Evolutionary conservation across 2,888 invertebrate genomes (phyloP).

Genomic region (Sussaba pulchella): DNA sequence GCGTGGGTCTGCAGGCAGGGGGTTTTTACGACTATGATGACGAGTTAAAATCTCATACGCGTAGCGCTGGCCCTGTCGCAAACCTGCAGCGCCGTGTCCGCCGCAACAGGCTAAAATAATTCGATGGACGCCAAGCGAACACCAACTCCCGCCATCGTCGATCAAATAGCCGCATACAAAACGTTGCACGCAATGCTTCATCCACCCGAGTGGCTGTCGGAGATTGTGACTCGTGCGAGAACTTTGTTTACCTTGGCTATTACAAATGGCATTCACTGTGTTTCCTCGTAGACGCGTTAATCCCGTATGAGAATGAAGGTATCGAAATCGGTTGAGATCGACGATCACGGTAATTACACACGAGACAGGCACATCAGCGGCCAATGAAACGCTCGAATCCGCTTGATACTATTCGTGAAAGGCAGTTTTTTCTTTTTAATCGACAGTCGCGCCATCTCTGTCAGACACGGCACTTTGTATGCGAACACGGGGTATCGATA

Average conservation of each 20-base stretch:
- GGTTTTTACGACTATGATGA: no score
- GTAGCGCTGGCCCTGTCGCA: no score
- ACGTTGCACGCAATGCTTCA: background rate
- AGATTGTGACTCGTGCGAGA: background rate
- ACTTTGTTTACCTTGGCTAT: slow-evolving; percentile 10
- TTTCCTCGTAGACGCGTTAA: background rate
- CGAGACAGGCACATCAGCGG: background rate
- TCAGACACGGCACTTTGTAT: background rate
- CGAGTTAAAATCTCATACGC: no score
- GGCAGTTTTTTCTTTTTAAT: background rate
- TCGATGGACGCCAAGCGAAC: no score
- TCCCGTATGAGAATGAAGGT: background rate
- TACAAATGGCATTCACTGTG: background rate
- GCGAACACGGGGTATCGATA: slow-evolving; percentile 24
- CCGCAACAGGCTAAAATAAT: no score
- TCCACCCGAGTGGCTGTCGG: background rate
- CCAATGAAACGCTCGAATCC: background rate
- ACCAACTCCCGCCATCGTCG: no score
- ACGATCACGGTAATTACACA: slow-evolving; percentile 13
- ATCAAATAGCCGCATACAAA: no score
- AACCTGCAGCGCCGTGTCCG: no score
- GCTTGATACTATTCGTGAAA: slow-evolving; percentile 16
- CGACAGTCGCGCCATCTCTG: slow-evolving; percentile 1
- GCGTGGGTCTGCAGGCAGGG: no score
- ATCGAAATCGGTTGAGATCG: background rate